Conservation (phyloP, 2,113 vertebrate genomes). For the Taurulus bubalis region DNA sequence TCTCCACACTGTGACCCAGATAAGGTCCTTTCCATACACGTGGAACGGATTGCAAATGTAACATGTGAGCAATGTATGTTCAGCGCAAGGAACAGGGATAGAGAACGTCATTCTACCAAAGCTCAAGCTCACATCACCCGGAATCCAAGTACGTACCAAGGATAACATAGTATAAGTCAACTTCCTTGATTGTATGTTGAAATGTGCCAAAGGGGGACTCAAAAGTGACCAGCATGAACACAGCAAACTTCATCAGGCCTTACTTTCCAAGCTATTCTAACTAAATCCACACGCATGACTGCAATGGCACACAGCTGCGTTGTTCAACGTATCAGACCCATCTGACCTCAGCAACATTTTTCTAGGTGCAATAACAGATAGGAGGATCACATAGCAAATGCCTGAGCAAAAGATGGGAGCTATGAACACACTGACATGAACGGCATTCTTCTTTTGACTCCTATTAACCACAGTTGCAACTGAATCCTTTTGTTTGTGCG, state of each 20-base stretch:
- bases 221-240: constrained; percentile 27
- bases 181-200: constrained; percentile 8
- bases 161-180: background rate
- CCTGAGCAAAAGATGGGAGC: constrained; percentile 43
- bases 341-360: constrained; percentile 61
- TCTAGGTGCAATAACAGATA: constrained; percentile 62
- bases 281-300: constrained; percentile 41
- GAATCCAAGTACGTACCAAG: background rate
- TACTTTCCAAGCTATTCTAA: constrained; percentile 36
- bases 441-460: constrained; percentile 63
- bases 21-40: constrained; percentile 26
- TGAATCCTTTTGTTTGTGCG: constrained; percentile 33
- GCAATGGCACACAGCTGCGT: constrained; percentile 61
- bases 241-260: constrained; percentile 24
- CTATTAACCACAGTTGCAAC: constrained; percentile 45
- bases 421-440: constrained; percentile 39
- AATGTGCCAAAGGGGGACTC: constrained; percentile 25
- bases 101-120: background rate
- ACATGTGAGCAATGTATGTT: constrained; percentile 45
- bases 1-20: constrained; percentile 61
- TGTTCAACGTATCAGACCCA: constrained; percentile 43
- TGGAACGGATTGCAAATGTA: constrained; percentile 44
- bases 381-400: constrained; percentile 58
- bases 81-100: constrained; percentile 22
- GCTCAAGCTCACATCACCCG: background rate